Evolutionary conservation across 2,797 vertebrate species (phyloP), one percentile per base, ranked within the genome.

Genomic region (Muscicapa comitata): DNA sequence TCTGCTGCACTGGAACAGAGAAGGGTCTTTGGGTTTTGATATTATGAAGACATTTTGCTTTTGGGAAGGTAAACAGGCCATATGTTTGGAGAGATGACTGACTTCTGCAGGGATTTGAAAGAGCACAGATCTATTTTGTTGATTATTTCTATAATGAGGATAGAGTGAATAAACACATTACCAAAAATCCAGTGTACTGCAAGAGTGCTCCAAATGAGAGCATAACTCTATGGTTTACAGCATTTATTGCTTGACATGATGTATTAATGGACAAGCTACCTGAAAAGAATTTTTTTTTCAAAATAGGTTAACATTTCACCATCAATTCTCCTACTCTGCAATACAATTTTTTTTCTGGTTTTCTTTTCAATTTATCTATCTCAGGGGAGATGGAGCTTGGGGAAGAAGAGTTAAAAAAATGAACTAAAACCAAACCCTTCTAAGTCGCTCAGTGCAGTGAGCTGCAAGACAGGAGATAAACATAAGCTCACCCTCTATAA

Each of bases 91-190:
- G 93, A 96, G 53, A 95, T 58, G 80, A 86, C 66, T 86, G 85
- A 70, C 87, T 95, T 92, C 94, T 95, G 83, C 38, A 63, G 94
- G 94, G 96, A 94, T 93, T 87, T 87, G 65, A 90, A 91, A 90
- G 80, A 87, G 53, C 87, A 90, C 77, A 79, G 86, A 93, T 76
- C 85, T 93, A 94, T 96, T 96, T 94, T 84, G 95, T 72, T 93
- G 90, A 96, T 96, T 88, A 96, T 96, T 96, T 93, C 78, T 89
- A 29, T 96, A 96, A 95, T 62, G 92, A 96, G 88, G 63, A 80
- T 86, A 86, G 88, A 94, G 76, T 90, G 91, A 93, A 94, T 74
- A 95, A 91, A 93, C 86, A 93, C 77, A 84, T 92, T 80, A 95
- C 77, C 55, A 85, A 93, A 95, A 91, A 87, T 86, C 59, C 87